Evolutionary conservation across 2,888 invertebrate species (phyloP).

Genomic region (Bombyx huttoni): DNA sequence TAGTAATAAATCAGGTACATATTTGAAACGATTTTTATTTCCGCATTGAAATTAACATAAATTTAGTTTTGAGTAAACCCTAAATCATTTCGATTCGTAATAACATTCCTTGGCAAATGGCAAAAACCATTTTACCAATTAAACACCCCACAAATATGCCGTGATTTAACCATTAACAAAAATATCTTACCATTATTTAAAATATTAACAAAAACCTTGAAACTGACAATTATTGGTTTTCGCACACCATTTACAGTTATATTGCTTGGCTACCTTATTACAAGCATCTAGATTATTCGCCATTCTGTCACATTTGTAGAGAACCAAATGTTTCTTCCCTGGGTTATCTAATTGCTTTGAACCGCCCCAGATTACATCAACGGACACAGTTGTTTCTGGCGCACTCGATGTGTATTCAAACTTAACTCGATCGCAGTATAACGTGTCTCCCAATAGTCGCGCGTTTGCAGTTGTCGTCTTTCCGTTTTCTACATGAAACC

Average conservation of each 20-base stretch:
- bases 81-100: too few species aligned
- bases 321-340: neutral
- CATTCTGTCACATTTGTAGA: neutral
- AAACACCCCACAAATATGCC: too few species aligned
- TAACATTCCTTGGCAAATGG: too few species aligned
- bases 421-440: neutral
- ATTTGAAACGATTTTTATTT: constrained; percentile 14
- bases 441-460: neutral
- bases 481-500: neutral
- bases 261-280: neutral
- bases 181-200: too few species aligned
- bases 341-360: neutral
- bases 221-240: neutral
- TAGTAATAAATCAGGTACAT: constrained; percentile 29
- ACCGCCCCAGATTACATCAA: neutral
- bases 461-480: neutral
- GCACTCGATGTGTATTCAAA: neutral
- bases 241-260: neutral
- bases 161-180: too few species aligned
- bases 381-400: neutral
- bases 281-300: neutral
- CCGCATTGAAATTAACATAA: neutral
- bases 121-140: too few species aligned
- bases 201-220: neutral
- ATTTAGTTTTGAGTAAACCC: neutral